Base-by-base conservation (phyloP, 2,888 invertebrate genomes). In the Acronicta aceris region DNA sequence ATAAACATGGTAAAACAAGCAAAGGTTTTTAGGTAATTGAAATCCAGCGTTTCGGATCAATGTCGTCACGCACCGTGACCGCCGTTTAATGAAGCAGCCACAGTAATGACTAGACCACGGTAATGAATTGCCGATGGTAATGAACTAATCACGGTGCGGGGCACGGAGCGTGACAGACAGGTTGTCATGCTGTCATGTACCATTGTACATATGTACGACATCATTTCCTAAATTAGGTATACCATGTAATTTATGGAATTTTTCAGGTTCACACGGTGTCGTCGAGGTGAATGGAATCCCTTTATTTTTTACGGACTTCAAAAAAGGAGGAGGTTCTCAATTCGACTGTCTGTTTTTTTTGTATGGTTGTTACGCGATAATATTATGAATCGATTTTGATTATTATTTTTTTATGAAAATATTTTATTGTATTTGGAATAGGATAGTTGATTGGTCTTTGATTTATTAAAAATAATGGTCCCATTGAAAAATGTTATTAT, bases 21-120 rank as follows among this genome's bases (percentile, higher is more conserved):
- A 47, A 33, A n/a, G 41, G 33, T 8, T 25, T 45, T 54, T 36
- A n/a, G n/a, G n/a, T n/a, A 33, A 69, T 48, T 70, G 16, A 64
- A 68, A 43, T 40, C 12, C 41, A 51, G 21, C 17, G 43, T 40
- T 17, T 16, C 46, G 27, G 42, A 70, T 64, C 59, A 70, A 70
- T 68, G 49, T 25, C 41, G 53, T 5, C 59, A 59, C 43, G 53
- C 13, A 13, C 38, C 38, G 38, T n/a, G 12, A 33, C 5, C 36
- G 13, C 16, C 47, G 8, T 54, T 43, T 49, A 64, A 64, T 47
- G 33, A 53, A 49, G 21, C 9, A 13, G 16, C 33, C 25, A n/a
- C 45, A 41, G 40, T 27, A 46, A 68, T 42, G 8, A 60, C 7
- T 17, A 40, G 13, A 27, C 27, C 56, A 47, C 30, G 41, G 40